Base-by-base conservation (phyloP, 2,797 vertebrate genomes). In the Percopsis omiscomaycus region DNA sequence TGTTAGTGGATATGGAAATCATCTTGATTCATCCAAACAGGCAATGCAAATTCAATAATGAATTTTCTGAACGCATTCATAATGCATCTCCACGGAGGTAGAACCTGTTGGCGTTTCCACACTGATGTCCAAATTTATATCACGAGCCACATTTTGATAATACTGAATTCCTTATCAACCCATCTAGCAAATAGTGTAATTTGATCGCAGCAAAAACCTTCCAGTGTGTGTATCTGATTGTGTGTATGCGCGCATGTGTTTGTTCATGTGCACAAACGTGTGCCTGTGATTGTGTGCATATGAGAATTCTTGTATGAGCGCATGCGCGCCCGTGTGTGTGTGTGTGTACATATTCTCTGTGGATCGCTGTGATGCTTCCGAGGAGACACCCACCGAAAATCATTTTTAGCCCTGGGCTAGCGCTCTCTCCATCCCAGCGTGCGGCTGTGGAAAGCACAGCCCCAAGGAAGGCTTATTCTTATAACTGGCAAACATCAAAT, bases 331-430 rank as follows among this genome's bases (percentile, higher is more conserved):
- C 12, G 55, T 58, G 55, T 58, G 55, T 58, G 55, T 58, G 74
- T 74, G 62, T 77, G 71, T 64, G 62, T 61, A 72, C 28, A 59
- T 55, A 48, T 65, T 77, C 78, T 81, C 77, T 0, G 14, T 73
- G 79, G 86, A 76, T 87, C 77, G 82, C 79, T 86, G 71, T 80
- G 86, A 87, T 86, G 82, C 83, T 84, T 73, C 84, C 60, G 75
- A 86, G 87, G 88, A 87, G 88, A 87, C 86, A 82, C 89, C 87
- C 86, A 89, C 87, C 87, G 87, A 88, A 91, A 92, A 89, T 88
- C 88, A 78, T 89, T 79, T 85, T 88, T 83, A 88, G 85, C 89
- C 86, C 66, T 71, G 86, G 89, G 89, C 87, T 80, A 88, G 85
- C 79, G 76, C 85, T 86, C 85, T 86, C 82, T 88, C 86, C 85